Evolutionary conservation across 2,888 invertebrate species (phyloP), one percentile per base, ranked within the genome.

Genomic region (Stenichneumon culpator): DNA sequence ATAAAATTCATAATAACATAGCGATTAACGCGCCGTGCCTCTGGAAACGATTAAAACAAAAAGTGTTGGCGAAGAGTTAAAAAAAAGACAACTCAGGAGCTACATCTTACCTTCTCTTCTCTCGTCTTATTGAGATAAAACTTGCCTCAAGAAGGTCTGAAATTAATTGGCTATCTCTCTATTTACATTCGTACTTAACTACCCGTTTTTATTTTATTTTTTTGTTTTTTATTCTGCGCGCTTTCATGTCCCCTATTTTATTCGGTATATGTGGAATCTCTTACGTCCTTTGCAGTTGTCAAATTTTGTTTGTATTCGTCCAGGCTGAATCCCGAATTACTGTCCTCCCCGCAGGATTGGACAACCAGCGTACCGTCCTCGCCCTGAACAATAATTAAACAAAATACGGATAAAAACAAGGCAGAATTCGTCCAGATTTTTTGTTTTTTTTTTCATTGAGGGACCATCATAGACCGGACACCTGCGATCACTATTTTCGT

Each of bases 291-390:
- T 81, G 89, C 84, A 86, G 92, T 74, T 86, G 93, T 88, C 86
- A 92, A 87, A 88, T 88, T 91, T 85, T 91, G 92, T 83, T 93
- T 93, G 87, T 93, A 93, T 87, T 93, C 93, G 79, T 93, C 93
- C 86, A 93, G 86, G 86, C 92, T 93, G 88, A 92, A 93, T 78
- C 91, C 92, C 74, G 93, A 93, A 88, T 93, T 93, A 88, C 93
- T 93, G 87, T 93, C 93, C 65, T 93, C 93, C 47, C 92, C 92
- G 36, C 91, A 92, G 28, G 92, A 90, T 79, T 92, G 92, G 80
- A 91, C 92, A 16, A 91, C 91, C 87, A 92, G 83, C 22, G 91
- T 88, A 28, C 90, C 89, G 47, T 92, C 92, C 84, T 93, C 93
- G 63, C 89, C 90, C 93, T 92, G 82, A 14, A 87, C 82, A 60